Evolutionary conservation across 2,113 vertebrate genomes (phyloP), one percentile per base, ranked within the genome.

Genomic region (Bubo scandiacus): DNA sequence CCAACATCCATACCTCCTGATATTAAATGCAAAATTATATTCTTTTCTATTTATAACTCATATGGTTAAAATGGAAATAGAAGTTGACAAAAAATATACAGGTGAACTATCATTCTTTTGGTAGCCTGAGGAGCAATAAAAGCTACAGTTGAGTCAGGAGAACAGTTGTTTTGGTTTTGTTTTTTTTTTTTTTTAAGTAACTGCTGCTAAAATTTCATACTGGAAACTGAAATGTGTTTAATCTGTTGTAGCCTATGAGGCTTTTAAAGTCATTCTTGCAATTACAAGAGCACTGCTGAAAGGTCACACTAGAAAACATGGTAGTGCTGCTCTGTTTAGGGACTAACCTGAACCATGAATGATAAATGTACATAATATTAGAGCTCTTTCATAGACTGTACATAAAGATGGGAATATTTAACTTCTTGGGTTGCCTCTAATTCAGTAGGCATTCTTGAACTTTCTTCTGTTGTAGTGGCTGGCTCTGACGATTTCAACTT

Each of bases 41-140:
- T 95, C 29, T 88, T 88, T 86, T 81, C 88, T 84, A 93, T 87
- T 95, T 95, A 83, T 67, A 86, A 54, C 21, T 85, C 79, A 49
- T 47, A 90, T 18, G 43, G 87, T 71, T 30, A 84, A 66, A 72
- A 86, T 38, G 19, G 83, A 94, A 66, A 95, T 40, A 88, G 36
- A 83, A 81, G 36, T 42, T 79, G 63, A 91, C 62, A 91, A 85
- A 84, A 96, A 79, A 90, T 19, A 82, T 7, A 80, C 45, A 91
- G 84, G 63, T 42, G 67, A 52, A 72, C 42, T 36, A 47, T 36
- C 30, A 54, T 68, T 93, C 81, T 95, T 70, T 84, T 55, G 79
- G 12, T 72, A 34, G 25, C 49, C 34, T 40, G n/a, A 90, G 26
- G 15, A 55, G 54, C 25, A 78, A 80, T 25, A 54, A 67, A 49